These are phyloP conservation scores for Apodemia duryi DNA, from an alignment of 2,888 invertebrate genomes.

Conservation along the genomic window DNA sequence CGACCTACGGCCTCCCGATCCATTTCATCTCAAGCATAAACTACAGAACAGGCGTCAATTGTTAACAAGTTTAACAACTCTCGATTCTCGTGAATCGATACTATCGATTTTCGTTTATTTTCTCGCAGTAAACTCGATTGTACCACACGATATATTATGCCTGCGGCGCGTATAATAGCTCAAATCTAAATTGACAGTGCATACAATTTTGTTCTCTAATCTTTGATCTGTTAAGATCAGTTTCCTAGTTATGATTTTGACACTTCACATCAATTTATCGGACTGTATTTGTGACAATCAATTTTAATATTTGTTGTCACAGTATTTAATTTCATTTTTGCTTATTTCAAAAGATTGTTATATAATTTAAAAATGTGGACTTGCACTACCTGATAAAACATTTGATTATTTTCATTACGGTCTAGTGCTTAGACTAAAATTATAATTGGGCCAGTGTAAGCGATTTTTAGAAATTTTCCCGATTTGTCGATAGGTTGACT, in stretches of 20 bases:
- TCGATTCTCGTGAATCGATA: constrained; percentile 73
- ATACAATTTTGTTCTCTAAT: constrained; percentile 47
- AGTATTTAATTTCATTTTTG: constrained; percentile 31
- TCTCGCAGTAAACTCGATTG: constrained; percentile 65
- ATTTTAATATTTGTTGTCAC: constrained; percentile 38
- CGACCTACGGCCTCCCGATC: constrained; percentile 72
- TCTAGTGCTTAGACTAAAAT: too few species aligned
- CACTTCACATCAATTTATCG: constrained; percentile 52
- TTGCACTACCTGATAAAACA: too few species aligned
- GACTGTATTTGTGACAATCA: constrained; percentile 30
- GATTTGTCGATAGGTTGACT: too few species aligned
- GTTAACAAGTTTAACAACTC: constrained; percentile 75
- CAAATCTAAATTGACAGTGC: constrained; percentile 43
- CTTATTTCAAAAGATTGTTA: too few species aligned
- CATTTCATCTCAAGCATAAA: constrained; percentile 76
- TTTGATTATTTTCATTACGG: too few species aligned
- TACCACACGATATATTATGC: constrained; percentile 58
- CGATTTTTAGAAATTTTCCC: too few species aligned
- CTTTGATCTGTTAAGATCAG: constrained; percentile 42
- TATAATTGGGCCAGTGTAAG: too few species aligned
- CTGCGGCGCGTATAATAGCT: constrained; percentile 45
- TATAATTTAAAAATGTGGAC: too few species aligned
- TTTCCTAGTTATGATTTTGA: constrained; percentile 56
- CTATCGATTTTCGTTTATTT: constrained; percentile 71
- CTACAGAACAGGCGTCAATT: constrained; percentile 73